Conservation (phyloP, 2,797 vertebrate species). For the Taeniopygia guttata region DNA sequence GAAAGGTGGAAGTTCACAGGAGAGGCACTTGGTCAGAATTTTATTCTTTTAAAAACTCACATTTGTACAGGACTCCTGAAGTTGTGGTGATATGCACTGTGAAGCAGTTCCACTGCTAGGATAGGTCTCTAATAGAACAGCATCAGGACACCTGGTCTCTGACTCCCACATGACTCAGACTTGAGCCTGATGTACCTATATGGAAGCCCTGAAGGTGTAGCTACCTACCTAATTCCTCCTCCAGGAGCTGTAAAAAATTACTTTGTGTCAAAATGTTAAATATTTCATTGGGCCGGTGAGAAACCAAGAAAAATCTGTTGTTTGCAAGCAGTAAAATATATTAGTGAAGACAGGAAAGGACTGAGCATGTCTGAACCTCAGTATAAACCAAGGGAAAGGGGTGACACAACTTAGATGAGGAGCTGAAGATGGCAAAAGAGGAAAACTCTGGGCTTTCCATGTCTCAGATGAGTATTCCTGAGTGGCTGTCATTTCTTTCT, state of each 20-base stretch:
- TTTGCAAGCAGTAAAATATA: background rate
- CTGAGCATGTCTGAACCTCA: background rate
- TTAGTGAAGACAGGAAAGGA: background rate
- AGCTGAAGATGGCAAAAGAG: background rate
- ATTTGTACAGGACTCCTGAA: background rate
- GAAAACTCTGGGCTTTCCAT: background rate
- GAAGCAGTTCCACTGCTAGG: background rate
- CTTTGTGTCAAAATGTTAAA: background rate
- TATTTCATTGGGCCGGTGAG: background rate
- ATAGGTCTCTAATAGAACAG: rapidly evolving
- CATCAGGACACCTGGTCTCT: background rate
- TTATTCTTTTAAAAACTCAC: background rate
- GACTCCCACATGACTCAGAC: background rate
- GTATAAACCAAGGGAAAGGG: background rate
- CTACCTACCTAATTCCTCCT: background rate
- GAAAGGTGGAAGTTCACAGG: background rate
- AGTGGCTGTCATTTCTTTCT: background rate
- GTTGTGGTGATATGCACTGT: background rate
- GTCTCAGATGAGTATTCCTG: background rate
- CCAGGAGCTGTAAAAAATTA: background rate
- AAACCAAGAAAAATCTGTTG: background rate
- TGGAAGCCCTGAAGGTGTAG: background rate
- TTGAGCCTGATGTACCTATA: background rate
- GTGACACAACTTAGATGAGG: background rate
- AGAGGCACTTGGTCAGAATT: background rate